These are phyloP conservation scores for Hydropsyche betteni DNA, from an alignment of 2,888 invertebrate genomes.

Conservation along the genomic window DNA sequence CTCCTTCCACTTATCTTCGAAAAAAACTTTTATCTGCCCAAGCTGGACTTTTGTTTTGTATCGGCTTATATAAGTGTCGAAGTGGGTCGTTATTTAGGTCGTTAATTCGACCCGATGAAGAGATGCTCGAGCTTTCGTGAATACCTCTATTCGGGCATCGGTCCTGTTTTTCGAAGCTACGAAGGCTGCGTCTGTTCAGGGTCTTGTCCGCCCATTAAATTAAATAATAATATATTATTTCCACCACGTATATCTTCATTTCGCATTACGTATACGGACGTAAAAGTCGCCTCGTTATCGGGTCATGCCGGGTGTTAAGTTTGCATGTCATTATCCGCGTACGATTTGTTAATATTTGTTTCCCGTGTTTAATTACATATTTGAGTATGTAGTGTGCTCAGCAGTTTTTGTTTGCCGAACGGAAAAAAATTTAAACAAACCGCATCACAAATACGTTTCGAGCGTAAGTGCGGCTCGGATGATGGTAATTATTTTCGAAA, in stretches of 20 bases:
- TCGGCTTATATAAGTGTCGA: constrained; percentile 27
- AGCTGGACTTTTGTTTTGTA: constrained; percentile 22
- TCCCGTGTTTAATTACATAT: constrained; percentile 7
- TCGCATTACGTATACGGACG: too few species aligned
- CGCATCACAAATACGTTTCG: constrained; percentile 18
- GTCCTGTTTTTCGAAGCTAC: constrained; percentile 16
- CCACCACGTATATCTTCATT: not conserved
- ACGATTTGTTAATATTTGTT: not conserved
- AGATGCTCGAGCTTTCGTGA: constrained; percentile 23
- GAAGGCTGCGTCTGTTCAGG: constrained; percentile 14
- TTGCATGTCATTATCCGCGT: too few species aligned
- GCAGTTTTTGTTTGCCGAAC: constrained; percentile 13
- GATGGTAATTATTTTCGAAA: constrained; percentile 29
- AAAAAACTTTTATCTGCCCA: constrained; percentile 26
- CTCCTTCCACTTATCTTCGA: constrained; percentile 14
- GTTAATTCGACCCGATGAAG: constrained; percentile 31
- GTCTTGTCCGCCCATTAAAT: not conserved
- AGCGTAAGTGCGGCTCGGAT: constrained; percentile 28
- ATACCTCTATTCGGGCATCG: constrained; percentile 1
- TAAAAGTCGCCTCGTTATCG: too few species aligned
- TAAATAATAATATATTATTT: constrained; percentile 1
- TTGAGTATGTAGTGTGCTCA: constrained; percentile 7
- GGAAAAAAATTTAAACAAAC: constrained; percentile 17
- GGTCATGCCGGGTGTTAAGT: too few species aligned
- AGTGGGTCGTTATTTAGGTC: constrained; percentile 28